Conservation (phyloP, 1,140 invertebrate species). For the Euschistus heros region DNA sequence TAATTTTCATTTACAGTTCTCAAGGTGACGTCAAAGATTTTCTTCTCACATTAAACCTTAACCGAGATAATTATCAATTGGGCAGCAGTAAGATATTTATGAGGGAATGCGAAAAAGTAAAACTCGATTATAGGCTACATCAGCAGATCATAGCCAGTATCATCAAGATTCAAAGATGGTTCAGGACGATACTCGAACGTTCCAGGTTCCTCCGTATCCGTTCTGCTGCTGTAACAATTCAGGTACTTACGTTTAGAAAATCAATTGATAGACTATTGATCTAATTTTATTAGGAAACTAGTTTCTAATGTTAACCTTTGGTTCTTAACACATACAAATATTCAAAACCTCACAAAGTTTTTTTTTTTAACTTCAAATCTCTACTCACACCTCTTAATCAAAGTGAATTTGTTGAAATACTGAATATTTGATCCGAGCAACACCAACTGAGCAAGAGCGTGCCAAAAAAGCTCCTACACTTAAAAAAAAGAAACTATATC, state of each 20-base stretch:
- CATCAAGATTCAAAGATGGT: conserved; percentile 85
- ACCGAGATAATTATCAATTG: conserved; percentile 83
- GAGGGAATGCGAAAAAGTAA: conserved; percentile 86
- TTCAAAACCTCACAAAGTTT: background rate
- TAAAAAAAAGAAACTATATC: too few species aligned
- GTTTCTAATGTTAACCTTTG: too few species aligned
- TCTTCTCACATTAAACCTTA: conserved; percentile 64
- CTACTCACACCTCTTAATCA: too few species aligned
- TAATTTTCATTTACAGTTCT: conserved; percentile 41
- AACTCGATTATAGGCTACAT: conserved; percentile 82
- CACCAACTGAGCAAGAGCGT: too few species aligned
- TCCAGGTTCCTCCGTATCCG: conserved; percentile 62
- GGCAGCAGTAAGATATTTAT: conserved; percentile 85
- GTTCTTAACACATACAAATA: too few species aligned
- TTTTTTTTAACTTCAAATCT: background rate
- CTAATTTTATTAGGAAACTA: conserved; percentile 3
- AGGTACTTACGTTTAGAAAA: too few species aligned
- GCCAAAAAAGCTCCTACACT: too few species aligned
- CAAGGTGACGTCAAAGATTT: conserved; percentile 71
- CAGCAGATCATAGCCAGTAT: conserved; percentile 89
- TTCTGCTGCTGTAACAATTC: conserved; percentile 62
- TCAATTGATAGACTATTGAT: too few species aligned
- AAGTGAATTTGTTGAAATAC: too few species aligned
- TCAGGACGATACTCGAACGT: conserved; percentile 66
- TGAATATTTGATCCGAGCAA: too few species aligned